A percentile compares a stretch with the other conserved stretches of the same genome.
Conservation (phyloP, 2,888 invertebrate genomes). For the Drosophila mercatorum region DNA sequence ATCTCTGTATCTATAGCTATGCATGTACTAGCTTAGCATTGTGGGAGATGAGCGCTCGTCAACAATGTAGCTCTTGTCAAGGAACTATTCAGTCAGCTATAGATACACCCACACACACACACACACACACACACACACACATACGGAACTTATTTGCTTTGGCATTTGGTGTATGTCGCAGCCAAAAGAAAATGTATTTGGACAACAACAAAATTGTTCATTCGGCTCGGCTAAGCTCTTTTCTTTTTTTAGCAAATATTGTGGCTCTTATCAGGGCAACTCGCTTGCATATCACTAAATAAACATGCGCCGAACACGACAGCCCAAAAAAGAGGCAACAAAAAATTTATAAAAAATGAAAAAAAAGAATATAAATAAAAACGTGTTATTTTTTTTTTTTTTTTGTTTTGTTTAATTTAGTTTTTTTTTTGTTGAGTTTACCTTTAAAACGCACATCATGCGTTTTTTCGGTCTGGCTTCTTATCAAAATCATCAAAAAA, state of each 20-base stretch:
- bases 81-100: constrained; percentile 45
- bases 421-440: constrained; percentile 29
- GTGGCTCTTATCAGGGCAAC: constrained; percentile 59
- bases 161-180: constrained; percentile 73
- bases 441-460: constrained; percentile 53
- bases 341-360: constrained; percentile 10
- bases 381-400: constrained; percentile 34
- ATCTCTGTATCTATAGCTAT: constrained; percentile 16
- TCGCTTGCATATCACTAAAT: constrained; percentile 65
- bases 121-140: constrained; percentile 15
- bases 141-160: constrained; percentile 62
- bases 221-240: constrained; percentile 40
- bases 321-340: constrained; percentile 26
- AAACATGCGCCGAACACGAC: constrained; percentile 45
- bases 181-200: constrained; percentile 55
- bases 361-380: constrained; percentile 14
- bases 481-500: constrained; percentile 55
- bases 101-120: constrained; percentile 31
- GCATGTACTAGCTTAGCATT: constrained; percentile 30
- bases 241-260: constrained; percentile 56
- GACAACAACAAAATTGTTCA: constrained; percentile 44
- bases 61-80: constrained; percentile 66
- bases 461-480: constrained; percentile 39
- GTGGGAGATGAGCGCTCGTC: constrained; percentile 53
- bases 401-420: constrained; percentile 20